phyloP scores from a whole-genome alignment of 1,140 invertebrate species.

The Phymastichus coffea region DNA sequence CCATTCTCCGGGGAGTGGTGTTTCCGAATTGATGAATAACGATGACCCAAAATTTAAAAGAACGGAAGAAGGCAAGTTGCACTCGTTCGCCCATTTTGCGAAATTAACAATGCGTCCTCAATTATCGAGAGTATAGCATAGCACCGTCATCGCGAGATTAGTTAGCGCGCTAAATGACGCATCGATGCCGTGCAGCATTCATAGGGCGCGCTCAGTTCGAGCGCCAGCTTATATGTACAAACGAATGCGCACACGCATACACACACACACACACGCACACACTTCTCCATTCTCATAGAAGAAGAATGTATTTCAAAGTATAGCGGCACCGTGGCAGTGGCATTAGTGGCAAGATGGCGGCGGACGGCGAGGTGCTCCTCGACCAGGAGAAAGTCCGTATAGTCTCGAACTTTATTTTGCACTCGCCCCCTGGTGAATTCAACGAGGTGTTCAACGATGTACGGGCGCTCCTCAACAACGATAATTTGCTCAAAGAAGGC shows the following conservation, averaged over 20 bases:
- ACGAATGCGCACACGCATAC: not conserved
- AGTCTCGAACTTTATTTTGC: constrained; percentile 96
- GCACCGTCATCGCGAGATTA: no score
- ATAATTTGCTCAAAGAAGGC: constrained; percentile 92
- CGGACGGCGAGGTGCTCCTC: constrained; percentile 72
- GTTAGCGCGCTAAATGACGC: no score
- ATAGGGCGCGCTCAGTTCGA: no score
- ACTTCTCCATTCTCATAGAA: constrained; percentile 44
- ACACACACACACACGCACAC: constrained; percentile 32
- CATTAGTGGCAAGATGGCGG: constrained; percentile 65
- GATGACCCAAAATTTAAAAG: no score
- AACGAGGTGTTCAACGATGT: constrained; percentile 99
- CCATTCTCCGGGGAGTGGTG: no score
- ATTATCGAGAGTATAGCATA: no score
- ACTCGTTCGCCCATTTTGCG: no score
- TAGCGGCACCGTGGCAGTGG: constrained; percentile 46
- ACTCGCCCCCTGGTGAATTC: constrained; percentile 98
- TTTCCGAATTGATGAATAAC: no score
- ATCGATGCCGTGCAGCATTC: no score
- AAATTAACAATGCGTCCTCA: no score
- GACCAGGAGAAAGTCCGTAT: constrained; percentile 92
- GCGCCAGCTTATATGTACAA: no score
- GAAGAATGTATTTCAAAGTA: constrained; percentile 42
- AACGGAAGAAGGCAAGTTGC: no score
- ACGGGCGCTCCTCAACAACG: constrained; percentile 92